These are phyloP conservation scores for Acronicta aceris DNA, from an alignment of 2,888 invertebrate species.

Conservation along the genomic window DNA sequence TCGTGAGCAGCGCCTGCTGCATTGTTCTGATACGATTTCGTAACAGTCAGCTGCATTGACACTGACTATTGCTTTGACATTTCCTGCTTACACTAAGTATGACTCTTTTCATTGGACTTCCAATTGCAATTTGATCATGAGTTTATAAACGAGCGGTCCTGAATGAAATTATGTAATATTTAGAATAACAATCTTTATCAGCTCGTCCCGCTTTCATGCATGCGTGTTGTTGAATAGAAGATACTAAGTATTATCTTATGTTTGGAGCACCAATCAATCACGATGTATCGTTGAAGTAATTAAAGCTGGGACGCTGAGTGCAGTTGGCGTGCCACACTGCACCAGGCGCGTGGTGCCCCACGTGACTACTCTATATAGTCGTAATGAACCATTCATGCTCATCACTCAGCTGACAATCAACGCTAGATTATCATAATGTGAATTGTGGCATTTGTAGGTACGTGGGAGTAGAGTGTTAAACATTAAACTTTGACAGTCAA, in stretches of 20 bases:
- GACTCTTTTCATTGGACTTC: conserved; percentile 33
- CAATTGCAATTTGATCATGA: conserved; percentile 39
- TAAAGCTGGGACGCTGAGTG: conserved; percentile 64
- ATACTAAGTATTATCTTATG: conserved; percentile 37
- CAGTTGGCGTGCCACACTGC: conserved; percentile 61
- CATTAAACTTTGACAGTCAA: conserved; percentile 36
- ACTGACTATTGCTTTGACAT: conserved; percentile 34
- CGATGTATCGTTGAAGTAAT: conserved; percentile 60
- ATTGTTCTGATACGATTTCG: conserved; percentile 64
- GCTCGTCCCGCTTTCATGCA: conserved; percentile 24
- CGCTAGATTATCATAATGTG: conserved; percentile 32
- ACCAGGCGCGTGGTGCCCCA: conserved; percentile 60
- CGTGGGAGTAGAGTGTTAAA: conserved; percentile 38
- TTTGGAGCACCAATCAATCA: conserved; percentile 54
- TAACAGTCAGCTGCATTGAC: conserved; percentile 38
- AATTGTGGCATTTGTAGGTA: conserved; percentile 27
- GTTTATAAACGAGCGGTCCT: conserved; percentile 28
- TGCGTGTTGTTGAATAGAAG: conserved; percentile 20
- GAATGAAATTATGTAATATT: conserved; percentile 47
- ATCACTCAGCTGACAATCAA: conserved; percentile 36
- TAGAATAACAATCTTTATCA: conserved; percentile 49
- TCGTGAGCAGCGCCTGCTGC: conserved; percentile 54
- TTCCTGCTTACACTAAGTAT: conserved; percentile 37
- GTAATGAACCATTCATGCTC: conserved; percentile 31
- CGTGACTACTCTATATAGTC: conserved; percentile 58